Percentiles rank a stretch among this genome's conserved stretches.
Evolutionary conservation across 2,113 vertebrate species (phyloP).

Genomic region (Phoxinus phoxinus): DNA sequence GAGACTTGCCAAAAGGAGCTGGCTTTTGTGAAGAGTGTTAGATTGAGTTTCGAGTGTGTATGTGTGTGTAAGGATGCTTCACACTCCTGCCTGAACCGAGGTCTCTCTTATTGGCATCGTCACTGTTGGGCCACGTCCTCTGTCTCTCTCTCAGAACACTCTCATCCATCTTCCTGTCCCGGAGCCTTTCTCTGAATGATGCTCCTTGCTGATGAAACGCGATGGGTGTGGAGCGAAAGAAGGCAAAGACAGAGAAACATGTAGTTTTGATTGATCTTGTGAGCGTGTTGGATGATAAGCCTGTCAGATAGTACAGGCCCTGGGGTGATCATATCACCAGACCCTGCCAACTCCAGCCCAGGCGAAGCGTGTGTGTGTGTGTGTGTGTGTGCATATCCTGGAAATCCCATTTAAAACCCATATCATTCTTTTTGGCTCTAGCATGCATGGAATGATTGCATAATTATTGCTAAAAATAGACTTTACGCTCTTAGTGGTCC

Average conservation of each 20-base stretch:
- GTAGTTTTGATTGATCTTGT: constrained; percentile 50
- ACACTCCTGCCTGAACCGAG: constrained; percentile 56
- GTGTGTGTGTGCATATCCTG: constrained; percentile 12
- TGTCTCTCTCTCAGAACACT: constrained; percentile 43
- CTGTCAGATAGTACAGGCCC: constrained; percentile 40
- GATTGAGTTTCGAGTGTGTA: constrained; percentile 26
- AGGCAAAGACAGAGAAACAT: neutral
- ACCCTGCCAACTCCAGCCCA: neutral
- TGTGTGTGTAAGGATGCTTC: constrained; percentile 36
- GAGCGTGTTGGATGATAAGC: constrained; percentile 44
- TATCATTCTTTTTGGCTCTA: constrained; percentile 35
- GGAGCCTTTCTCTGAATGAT: constrained; percentile 26
- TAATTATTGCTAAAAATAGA: constrained; percentile 42
- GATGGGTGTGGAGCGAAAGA: constrained; percentile 33
- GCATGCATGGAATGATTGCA: neutral
- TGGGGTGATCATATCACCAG: constrained; percentile 2
- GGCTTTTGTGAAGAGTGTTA: constrained; percentile 27
- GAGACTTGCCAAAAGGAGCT: constrained; percentile 23
- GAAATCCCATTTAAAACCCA: constrained; percentile 41
- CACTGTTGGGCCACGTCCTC: constrained; percentile 57
- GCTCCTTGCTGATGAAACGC: constrained; percentile 31
- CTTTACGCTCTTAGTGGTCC: neutral
- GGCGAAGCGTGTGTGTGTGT: neutral
- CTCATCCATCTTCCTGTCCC: constrained; percentile 49
- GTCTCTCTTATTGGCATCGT: constrained; percentile 64